Evolutionary conservation across 2,888 invertebrate species (phyloP).

Genomic region (Lobophora halterata): DNA sequence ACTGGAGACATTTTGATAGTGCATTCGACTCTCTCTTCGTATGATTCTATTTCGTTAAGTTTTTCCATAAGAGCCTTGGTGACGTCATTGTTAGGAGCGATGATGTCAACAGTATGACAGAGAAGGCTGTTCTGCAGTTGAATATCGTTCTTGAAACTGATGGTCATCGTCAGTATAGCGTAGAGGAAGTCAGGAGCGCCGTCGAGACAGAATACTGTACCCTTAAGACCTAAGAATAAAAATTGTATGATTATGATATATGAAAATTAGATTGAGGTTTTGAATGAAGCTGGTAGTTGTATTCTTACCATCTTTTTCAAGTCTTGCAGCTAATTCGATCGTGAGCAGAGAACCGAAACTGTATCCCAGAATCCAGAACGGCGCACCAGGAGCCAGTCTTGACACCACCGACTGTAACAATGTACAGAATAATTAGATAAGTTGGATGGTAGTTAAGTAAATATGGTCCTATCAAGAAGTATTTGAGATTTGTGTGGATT

Average conservation of each 20-base stretch:
- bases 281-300: neutral
- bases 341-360: slow-evolving; percentile 92
- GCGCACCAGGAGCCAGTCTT: slow-evolving; percentile 79
- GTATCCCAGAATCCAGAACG: slow-evolving; percentile 91
- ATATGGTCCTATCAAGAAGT: too few relatives aligned
- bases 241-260: neutral
- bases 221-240: slow-evolving; percentile 65
- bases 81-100: slow-evolving; percentile 64
- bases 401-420: slow-evolving; percentile 80
- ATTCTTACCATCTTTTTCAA: slow-evolving; percentile 83
- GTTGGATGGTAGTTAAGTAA: too few relatives aligned
- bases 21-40: slow-evolving; percentile 79
- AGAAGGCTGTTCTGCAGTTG: slow-evolving; percentile 81
- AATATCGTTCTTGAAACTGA: slow-evolving; percentile 62
- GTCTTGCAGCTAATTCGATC: slow-evolving; percentile 86
- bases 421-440: too few relatives aligned
- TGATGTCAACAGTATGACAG: slow-evolving; percentile 75
- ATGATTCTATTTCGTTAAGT: slow-evolving; percentile 75
- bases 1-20: slow-evolving; percentile 61
- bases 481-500: too few relatives aligned
- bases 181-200: slow-evolving; percentile 88
- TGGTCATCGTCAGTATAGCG: slow-evolving; percentile 71
- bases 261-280: neutral
- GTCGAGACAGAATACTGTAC: slow-evolving; percentile 87
- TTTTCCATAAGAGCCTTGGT: slow-evolving; percentile 57